A percentile compares a stretch with the other conserved stretches of the same genome.
phyloP scores from a whole-genome alignment of 1,140 invertebrate genomes.

The Zelostemma sp. region DNA sequence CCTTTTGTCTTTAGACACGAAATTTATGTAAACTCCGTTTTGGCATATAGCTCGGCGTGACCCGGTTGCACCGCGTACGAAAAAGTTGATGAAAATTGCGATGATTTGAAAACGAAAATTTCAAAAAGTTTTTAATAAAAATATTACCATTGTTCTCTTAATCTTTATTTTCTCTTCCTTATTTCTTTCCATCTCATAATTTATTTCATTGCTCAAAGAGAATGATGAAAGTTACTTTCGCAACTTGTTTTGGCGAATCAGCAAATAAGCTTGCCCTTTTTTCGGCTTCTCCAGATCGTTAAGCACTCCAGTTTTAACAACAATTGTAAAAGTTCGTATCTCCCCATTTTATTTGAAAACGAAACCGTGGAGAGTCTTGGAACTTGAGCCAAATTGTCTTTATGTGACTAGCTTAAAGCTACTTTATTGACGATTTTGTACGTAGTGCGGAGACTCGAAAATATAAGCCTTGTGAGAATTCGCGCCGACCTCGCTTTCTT shows the following conservation, averaged over 20 bases:
- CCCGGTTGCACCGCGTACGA: too few species aligned
- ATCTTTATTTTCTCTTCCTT: too few species aligned
- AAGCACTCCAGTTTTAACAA: neutral
- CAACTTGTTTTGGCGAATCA: too few species aligned
- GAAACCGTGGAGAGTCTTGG: constrained; percentile 2
- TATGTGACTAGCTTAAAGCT: constrained; percentile 1
- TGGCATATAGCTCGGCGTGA: too few species aligned
- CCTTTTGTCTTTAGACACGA: neutral
- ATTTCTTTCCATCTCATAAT: too few species aligned
- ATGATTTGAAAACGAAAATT: too few species aligned
- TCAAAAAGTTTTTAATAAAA: too few species aligned
- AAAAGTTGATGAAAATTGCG: too few species aligned
- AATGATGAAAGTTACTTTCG: neutral
- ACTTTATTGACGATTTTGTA: neutral
- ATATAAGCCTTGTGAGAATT: neutral
- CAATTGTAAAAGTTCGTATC: neutral
- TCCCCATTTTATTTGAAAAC: neutral
- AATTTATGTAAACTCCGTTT: constrained; percentile 1
- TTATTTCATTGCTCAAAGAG: neutral
- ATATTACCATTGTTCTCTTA: too few species aligned
- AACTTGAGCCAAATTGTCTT: constrained; percentile 1
- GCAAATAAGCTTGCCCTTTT: neutral
- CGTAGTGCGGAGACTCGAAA: neutral
- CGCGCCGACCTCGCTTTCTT: neutral
- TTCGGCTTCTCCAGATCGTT: neutral